Conservation (phyloP, 1,140 invertebrate species). For the Druon quercuslanigerum region DNA sequence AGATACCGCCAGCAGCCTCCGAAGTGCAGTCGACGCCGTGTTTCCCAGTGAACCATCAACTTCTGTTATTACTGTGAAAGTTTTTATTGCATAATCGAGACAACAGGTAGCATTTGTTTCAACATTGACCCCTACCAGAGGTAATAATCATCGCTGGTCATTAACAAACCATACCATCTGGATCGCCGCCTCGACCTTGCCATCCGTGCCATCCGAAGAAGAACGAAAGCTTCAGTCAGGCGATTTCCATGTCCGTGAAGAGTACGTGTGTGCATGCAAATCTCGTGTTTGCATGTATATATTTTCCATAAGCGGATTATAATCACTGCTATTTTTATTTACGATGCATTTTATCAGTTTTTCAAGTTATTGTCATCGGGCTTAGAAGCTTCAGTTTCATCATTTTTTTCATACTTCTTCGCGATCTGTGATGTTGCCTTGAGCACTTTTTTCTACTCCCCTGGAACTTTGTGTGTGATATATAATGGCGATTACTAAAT, state of each 20-base stretch:
- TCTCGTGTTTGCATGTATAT: background rate
- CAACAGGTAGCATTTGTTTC: constrained; percentile 1
- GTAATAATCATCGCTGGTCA: constrained; percentile 8
- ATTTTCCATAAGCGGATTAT: constrained; percentile 17
- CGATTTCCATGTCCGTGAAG: background rate
- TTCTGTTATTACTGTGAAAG: constrained; percentile 41
- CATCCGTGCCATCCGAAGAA: background rate
- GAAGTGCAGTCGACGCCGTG: constrained; percentile 64
- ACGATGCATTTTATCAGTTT: background rate
- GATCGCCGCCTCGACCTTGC: background rate
- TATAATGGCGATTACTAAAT: constrained; percentile 4
- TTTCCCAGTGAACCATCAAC: constrained; percentile 59
- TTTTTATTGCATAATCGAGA: constrained; percentile 47
- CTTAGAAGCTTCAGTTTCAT: background rate
- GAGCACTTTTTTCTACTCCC: background rate
- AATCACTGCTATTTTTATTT: background rate
- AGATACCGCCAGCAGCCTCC: constrained; percentile 62
- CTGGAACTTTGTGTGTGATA: background rate
- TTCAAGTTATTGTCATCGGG: background rate
- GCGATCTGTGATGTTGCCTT: background rate
- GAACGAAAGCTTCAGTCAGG: background rate
- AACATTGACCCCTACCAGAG: constrained; percentile 34
- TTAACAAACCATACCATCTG: background rate
- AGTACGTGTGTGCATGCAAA: background rate
- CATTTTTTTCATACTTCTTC: background rate